Conservation (phyloP, 2,888 invertebrate genomes). For the Hirtodrosophila trivittata region DNA sequence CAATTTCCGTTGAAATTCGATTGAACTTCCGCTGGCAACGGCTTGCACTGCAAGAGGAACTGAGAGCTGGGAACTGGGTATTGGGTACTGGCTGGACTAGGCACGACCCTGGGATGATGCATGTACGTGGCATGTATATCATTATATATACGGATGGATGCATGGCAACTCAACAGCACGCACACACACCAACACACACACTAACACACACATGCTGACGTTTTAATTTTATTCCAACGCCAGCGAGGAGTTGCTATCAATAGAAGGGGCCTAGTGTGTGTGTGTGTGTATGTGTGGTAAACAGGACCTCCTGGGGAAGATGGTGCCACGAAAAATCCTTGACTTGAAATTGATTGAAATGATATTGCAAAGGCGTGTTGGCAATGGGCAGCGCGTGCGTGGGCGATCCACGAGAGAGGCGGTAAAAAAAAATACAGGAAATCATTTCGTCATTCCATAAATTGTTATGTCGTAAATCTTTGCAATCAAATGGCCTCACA, state of each 20-base stretch:
- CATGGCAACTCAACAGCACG: conserved; percentile 34
- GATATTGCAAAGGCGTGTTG: conserved; percentile 77
- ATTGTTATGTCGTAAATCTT: conserved; percentile 80
- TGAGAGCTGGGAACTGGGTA: conserved; percentile 2
- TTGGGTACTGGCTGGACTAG: conserved; percentile 54
- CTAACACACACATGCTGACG: conserved; percentile 61
- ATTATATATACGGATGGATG: conserved; percentile 51
- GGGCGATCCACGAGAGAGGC: conserved; percentile 32
- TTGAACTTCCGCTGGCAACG: conserved; percentile 70
- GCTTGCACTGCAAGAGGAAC: conserved; percentile 17
- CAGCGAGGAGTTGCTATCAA: background rate
- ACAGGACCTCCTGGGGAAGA: conserved; percentile 7
- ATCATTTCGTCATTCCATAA: conserved; percentile 81
- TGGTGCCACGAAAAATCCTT: conserved; percentile 55
- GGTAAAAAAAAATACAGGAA: conserved; percentile 61
- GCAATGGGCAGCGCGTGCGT: conserved; percentile 57
- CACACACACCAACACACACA: conserved; percentile 24
- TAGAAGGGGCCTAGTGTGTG: background rate
- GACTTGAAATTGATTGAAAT: conserved; percentile 79
- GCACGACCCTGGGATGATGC: conserved; percentile 68
- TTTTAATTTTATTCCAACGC: conserved; percentile 76
- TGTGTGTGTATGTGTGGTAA: background rate
- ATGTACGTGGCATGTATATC: conserved; percentile 78
- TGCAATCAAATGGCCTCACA: conserved; percentile 68
- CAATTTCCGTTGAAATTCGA: conserved; percentile 81